Conservation (phyloP, 2,888 invertebrate species). For the Sarcophaga variegata region DNA sequence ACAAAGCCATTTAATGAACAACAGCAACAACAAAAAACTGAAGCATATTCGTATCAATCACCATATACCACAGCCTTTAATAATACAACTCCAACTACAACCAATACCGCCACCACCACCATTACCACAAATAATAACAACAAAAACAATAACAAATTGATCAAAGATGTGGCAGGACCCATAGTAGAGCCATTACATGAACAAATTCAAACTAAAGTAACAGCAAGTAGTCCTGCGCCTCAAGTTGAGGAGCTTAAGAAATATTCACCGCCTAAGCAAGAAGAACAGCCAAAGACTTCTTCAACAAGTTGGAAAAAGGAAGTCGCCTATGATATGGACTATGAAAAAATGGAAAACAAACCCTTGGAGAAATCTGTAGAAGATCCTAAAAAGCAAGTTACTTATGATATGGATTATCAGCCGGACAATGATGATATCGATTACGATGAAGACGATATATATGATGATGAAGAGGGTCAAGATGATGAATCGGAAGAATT, state of each 20-base stretch:
- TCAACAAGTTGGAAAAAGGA: neutral
- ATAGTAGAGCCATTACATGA: slow-evolving; percentile 17
- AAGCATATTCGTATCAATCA: slow-evolving; percentile 51
- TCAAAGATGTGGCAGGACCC: neutral
- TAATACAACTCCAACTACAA: slow-evolving; percentile 35
- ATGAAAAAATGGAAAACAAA: slow-evolving; percentile 16
- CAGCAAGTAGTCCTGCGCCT: slow-evolving; percentile 8
- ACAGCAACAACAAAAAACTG: slow-evolving; percentile 13
- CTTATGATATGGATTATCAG: slow-evolving; percentile 69
- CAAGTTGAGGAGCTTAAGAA: slow-evolving; percentile 39
- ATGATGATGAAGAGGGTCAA: slow-evolving; percentile 74
- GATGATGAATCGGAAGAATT: slow-evolving; percentile 35
- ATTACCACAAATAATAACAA: slow-evolving; percentile 19
- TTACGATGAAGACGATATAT: slow-evolving; percentile 71
- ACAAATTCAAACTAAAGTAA: neutral
- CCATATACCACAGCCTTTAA: slow-evolving; percentile 35
- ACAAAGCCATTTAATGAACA: slow-evolving; percentile 65
- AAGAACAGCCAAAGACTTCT: neutral
- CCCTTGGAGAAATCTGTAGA: neutral
- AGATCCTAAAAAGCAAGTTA: slow-evolving; percentile 55
- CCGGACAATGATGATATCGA: slow-evolving; percentile 78
- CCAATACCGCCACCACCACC: too few species aligned
- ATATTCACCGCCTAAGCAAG: slow-evolving; percentile 25
- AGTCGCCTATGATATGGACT: slow-evolving; percentile 51
- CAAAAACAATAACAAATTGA: slow-evolving; percentile 10